A percentile compares a stretch with the other conserved stretches of the same genome.
Evolutionary conservation across 2,113 vertebrate genomes (phyloP).

Genomic region (Nyctereutes procyonoides): DNA sequence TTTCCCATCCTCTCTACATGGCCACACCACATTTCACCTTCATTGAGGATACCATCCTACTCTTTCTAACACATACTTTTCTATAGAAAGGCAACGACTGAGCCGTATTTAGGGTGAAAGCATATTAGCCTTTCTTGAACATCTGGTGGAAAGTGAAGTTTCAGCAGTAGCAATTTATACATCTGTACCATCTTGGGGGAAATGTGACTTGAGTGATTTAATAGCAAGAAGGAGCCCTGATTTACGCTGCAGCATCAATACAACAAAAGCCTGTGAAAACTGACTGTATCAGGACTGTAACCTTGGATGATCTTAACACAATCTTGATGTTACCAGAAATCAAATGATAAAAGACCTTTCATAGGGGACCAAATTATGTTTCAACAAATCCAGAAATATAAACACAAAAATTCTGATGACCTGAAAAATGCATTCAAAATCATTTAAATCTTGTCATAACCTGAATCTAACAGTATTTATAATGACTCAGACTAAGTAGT

Average conservation of each 20-base stretch:
- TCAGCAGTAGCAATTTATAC: constrained; percentile 59
- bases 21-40: not conserved
- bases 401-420: not conserved
- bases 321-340: not conserved
- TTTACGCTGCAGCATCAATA: not conserved
- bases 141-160: constrained; percentile 67
- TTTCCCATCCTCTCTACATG: not conserved
- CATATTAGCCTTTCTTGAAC: constrained; percentile 56
- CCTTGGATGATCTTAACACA: not conserved
- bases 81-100: not conserved
- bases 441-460: not conserved
- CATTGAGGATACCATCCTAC: not conserved
- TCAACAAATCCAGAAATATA: not conserved
- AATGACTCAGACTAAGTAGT: constrained; percentile 41
- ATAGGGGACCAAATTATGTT: not conserved
- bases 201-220: constrained; percentile 59
- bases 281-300: not conserved
- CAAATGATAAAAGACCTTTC: not conserved
- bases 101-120: constrained; percentile 32
- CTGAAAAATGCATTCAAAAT: not conserved
- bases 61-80: not conserved
- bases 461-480: constrained; percentile 23
- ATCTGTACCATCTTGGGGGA: constrained; percentile 53
- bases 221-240: constrained; percentile 30
- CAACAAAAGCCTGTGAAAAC: constrained; percentile 30